These are phyloP conservation scores for Heliocidaris erythrogramma DNA, from an alignment of 35 echinoderm and acorn worm species.

Conservation along the genomic window DNA sequence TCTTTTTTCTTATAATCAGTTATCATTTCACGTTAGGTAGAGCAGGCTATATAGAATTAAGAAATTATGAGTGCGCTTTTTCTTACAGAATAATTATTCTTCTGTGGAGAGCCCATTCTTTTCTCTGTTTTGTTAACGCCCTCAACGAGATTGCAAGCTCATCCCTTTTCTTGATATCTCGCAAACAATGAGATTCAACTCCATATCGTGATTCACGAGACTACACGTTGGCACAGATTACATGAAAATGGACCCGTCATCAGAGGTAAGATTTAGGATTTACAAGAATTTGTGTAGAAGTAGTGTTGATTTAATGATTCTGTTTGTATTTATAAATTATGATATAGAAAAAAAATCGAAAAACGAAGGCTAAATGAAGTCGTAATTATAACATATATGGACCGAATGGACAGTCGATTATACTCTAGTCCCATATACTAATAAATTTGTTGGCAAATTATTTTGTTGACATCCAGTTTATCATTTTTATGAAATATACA, in stretches of 20 bases:
- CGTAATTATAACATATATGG: neutral
- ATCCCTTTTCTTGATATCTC: neutral
- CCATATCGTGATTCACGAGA: constrained; percentile 20
- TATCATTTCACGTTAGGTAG: too few species aligned
- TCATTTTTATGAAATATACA: too few species aligned
- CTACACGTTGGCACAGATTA: constrained; percentile 36
- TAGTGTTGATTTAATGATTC: neutral
- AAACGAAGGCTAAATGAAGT: neutral
- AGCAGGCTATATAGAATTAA: too few species aligned
- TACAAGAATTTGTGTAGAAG: neutral
- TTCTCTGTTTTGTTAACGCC: neutral
- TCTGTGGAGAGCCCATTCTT: too few species aligned
- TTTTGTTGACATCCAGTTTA: neutral
- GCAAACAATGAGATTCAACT: neutral
- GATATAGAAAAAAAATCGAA: neutral
- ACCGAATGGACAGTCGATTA: neutral
- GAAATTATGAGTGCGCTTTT: too few species aligned
- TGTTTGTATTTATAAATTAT: neutral
- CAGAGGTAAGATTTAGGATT: constrained; percentile 4
- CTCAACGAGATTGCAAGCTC: neutral
- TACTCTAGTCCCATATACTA: neutral
- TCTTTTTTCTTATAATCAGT: too few species aligned
- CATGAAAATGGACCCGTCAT: constrained; percentile 19
- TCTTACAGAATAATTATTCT: too few species aligned
- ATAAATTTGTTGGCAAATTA: neutral